phyloP scores from a whole-genome alignment of 2,888 invertebrate genomes.

The Drosophila trichaetosa region DNA sequence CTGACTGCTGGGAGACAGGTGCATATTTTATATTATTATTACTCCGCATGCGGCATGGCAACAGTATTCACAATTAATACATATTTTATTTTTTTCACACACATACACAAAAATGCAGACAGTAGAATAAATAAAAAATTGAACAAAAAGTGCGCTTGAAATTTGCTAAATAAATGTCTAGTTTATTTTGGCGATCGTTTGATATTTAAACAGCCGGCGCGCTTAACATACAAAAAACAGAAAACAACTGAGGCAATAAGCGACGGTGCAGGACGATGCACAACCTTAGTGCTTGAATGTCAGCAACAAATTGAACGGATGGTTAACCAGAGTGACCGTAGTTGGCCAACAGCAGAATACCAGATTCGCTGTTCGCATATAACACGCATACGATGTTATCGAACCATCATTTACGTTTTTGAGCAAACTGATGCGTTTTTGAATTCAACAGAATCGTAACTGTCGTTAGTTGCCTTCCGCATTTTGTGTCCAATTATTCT shows the following conservation, averaged over 20 bases:
- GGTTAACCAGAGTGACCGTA: conserved; percentile 28
- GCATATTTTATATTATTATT: conserved; percentile 28
- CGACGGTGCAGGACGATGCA: background rate
- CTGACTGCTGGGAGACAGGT: conserved; percentile 54
- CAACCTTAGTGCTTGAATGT: conserved; percentile 24
- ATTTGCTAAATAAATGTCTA: conserved; percentile 11
- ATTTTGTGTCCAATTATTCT: background rate
- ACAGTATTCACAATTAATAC: conserved; percentile 17
- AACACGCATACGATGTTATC: conserved; percentile 10
- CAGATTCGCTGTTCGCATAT: background rate
- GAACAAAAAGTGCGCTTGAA: conserved; percentile 17
- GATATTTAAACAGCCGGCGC: conserved; percentile 60
- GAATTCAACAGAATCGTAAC: background rate
- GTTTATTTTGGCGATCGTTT: conserved; percentile 20
- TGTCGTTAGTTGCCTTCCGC: background rate
- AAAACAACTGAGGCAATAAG: background rate
- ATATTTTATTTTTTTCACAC: conserved; percentile 15
- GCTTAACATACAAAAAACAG: conserved; percentile 6
- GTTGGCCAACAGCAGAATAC: conserved; percentile 2
- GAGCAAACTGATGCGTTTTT: background rate
- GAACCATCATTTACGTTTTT: background rate
- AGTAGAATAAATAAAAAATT: background rate
- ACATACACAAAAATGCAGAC: conserved; percentile 1
- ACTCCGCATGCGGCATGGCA: conserved; percentile 24
- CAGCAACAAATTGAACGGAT: conserved; percentile 47